A percentile compares a stretch with the other conserved stretches of the same genome.
These are phyloP conservation scores for Macrotus californicus DNA, from an alignment of 2,113 vertebrate species.

Conservation along the genomic window DNA sequence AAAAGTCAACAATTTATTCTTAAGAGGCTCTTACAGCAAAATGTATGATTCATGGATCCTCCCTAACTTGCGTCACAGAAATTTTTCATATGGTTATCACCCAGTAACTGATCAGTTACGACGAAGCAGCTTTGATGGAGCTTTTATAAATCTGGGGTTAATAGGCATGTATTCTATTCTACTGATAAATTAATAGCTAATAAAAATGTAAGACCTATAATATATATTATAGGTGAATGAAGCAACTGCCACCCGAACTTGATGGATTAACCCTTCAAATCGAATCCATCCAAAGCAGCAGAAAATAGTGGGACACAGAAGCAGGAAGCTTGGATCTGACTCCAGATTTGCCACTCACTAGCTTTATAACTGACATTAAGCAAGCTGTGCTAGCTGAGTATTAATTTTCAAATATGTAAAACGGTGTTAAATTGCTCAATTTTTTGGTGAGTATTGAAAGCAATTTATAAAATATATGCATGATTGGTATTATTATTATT, in stretches of 20 bases:
- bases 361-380: background rate
- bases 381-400: background rate
- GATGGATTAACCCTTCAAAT: background rate
- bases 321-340: background rate
- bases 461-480: background rate
- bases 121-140: background rate
- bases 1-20: background rate
- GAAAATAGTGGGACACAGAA: background rate
- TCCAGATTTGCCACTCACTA: background rate
- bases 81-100: background rate
- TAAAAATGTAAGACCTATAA: background rate
- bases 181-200: background rate
- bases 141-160: slow-evolving; percentile 16
- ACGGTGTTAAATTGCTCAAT: background rate
- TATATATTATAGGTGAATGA: background rate
- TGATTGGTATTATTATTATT: background rate
- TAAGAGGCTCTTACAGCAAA: background rate
- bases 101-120: background rate
- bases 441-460: background rate
- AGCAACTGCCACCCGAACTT: background rate
- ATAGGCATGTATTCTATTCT: background rate
- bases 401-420: background rate
- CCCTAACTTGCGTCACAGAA: background rate
- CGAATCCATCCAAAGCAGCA: background rate
- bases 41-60: background rate